Evolutionary conservation across 2,797 vertebrate species (phyloP), one percentile per base, ranked within the genome.

Genomic region (Echiichthys vipera): DNA sequence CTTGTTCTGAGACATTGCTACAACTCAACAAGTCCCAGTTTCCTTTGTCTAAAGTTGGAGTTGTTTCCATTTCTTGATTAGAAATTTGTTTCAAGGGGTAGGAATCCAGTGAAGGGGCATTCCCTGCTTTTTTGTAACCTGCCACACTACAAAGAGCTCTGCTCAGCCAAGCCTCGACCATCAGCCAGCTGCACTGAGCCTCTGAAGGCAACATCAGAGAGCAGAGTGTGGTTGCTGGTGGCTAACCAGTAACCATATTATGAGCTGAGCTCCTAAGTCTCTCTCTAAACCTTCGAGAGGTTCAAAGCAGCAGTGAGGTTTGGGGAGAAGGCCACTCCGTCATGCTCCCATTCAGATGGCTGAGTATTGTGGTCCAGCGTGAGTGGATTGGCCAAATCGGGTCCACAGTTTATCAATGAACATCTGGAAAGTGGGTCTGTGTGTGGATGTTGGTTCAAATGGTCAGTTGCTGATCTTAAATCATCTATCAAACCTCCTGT

Each of bases 201-300:
- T 94, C 93, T 93, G 92, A 94, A 94, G 93, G 93, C 88, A 94
- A 95, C 94, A 92, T 95, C 94, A 95, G 93, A 95, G 94, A 89
- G 85, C 61, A 84, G 68, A 89, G 80, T 94, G 94, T 78, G 94
- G 93, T 95, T 74, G 64, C 89, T 84, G 69, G 94, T 92, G 93
- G 94, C 90, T 94, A 92, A 95, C 94, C 95, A 94, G 89, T 89
- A 82, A 91, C 90, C 92, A 91, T 92, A 89, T 92, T 92, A 94
- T 94, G 94, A 92, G 92, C 89, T 88, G 90, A 93, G 90, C 85
- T 90, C 85, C 88, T 86, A 92, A 91, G 90, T 90, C 89, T 87
- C 83, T 86, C 88, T 94, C 90, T 89, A 94, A 93, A 93, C 90
- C 90, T 88, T 89, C 85, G 83, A 58, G 66, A 89, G 50, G 91